Base-by-base conservation (phyloP, 2,888 invertebrate species). In the Troilus luridus region DNA sequence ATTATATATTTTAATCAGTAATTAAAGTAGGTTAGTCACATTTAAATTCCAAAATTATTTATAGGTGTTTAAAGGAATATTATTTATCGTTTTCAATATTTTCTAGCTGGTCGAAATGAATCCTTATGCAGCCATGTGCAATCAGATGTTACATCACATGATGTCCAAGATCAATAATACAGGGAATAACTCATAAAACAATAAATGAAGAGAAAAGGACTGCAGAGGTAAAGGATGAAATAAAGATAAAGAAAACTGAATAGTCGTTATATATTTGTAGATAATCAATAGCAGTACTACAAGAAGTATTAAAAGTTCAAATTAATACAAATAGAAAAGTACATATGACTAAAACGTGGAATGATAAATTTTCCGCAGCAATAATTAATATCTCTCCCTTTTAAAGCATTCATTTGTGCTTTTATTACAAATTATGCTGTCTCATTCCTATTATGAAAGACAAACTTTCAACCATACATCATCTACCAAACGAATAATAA, bases 111-210 rank as follows among this genome's bases (percentile, higher is more conserved):
- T 98, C 8, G 96, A 97, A 93, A 94, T 98, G 94, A 99, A 99
- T 94, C 98, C 99, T 0, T 99, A 98, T 94, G 98, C 99, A 8
- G 98, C 98, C 0, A 95, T 99, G 90, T 99, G 99, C 94, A 99
- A 99, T 94, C 97, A 98, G 94, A 98, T 99, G 98, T 95, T 98
- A 91, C 95, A 96, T 90, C 96, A 98, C 94, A 97, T 98, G 85
- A 96, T 97, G 95, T 85, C 54, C 8, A 85, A 85, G 54, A 21
- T 85, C 0, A 85, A 85, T 9, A 85, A 10, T 21, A 11, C 12
- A 19, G 56, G 56, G 17, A 56, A n/a, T 56, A 56, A 85, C 95
- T 95, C 54, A 91, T 60, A 88, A 94, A 94, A 92, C 94, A 93
- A 93, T 95, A 41, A 27, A 77, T 6, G 10, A 17, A 19, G 19